A percentile compares a stretch with the other conserved stretches of the same genome.
phyloP scores from a whole-genome alignment of 1,140 invertebrate species.

The Holcopasites calliopsidis region DNA sequence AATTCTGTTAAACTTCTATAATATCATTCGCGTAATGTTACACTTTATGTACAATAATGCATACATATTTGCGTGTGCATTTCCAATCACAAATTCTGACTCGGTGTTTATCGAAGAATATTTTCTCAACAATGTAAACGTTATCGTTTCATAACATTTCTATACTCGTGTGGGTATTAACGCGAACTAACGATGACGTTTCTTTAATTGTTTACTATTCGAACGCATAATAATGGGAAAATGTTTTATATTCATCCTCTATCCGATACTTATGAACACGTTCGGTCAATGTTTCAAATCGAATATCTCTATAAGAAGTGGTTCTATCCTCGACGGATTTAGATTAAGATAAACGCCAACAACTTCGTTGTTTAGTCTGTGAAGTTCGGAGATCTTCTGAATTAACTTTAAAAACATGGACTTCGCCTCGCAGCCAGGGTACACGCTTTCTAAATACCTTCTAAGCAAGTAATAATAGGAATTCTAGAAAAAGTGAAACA shows the following conservation, averaged over 20 bases:
- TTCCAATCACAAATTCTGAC: not conserved
- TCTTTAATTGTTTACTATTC: not conserved
- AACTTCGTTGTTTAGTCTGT: constrained; percentile 91
- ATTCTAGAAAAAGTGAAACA: constrained; percentile 82
- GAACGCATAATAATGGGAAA: not conserved
- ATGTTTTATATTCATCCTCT: not conserved
- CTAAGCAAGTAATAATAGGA: constrained; percentile 93
- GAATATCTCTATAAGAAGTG: constrained; percentile 95
- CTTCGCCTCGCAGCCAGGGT: constrained; percentile 90
- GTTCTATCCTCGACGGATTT: constrained; percentile 93
- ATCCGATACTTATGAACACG: not conserved
- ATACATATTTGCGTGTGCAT: not conserved
- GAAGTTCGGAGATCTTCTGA: constrained; percentile 92
- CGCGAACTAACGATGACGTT: no score
- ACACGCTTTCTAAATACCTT: constrained; percentile 91
- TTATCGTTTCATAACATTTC: no score
- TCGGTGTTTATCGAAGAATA: no score
- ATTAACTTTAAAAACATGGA: constrained; percentile 92
- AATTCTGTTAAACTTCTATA: not conserved
- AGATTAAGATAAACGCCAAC: constrained; percentile 93
- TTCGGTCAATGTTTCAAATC: constrained; percentile 86
- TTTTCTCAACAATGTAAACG: no score
- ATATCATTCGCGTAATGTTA: not conserved
- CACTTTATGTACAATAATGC: constrained; percentile 18
- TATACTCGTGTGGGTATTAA: no score